phyloP scores from a whole-genome alignment of 2,797 vertebrate genomes.

The Telmatherina bonti region DNA sequence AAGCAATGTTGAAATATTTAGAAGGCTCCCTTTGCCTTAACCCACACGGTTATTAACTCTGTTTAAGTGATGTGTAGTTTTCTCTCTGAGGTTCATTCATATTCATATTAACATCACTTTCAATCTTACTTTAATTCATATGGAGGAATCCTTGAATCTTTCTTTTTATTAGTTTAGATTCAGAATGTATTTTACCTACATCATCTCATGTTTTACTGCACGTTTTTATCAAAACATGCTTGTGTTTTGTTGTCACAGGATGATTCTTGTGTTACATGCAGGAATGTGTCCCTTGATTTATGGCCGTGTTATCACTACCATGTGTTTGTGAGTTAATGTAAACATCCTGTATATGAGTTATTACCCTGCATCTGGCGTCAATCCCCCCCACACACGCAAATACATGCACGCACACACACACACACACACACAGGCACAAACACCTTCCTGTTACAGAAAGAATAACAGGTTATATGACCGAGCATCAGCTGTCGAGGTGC shows the following conservation, averaged over 20 bases:
- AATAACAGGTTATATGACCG: not conserved
- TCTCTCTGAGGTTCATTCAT: not conserved
- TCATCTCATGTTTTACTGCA: not conserved
- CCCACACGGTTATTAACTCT: not conserved
- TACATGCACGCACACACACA: no score
- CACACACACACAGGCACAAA: no score
- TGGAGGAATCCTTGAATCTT: not conserved
- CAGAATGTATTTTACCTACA: not conserved
- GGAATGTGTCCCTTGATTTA: constrained; percentile 31
- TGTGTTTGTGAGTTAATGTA: constrained; percentile 34
- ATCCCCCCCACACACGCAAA: no score
- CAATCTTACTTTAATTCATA: not conserved
- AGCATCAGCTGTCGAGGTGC: constrained; percentile 10
- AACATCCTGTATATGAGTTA: constrained; percentile 36
- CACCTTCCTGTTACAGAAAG: not conserved
- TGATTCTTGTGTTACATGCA: not conserved
- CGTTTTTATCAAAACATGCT: not conserved
- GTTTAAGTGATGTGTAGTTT: constrained; percentile 1
- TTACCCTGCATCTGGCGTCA: constrained; percentile 12
- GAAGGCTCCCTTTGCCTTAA: not conserved
- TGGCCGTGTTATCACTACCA: constrained; percentile 29
- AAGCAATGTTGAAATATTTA: not conserved
- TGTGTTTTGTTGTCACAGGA: not conserved
- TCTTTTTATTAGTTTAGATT: not conserved
- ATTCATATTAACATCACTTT: not conserved